Evolutionary conservation across 2,888 invertebrate species (phyloP).

Genomic region (Troides aeacus): DNA sequence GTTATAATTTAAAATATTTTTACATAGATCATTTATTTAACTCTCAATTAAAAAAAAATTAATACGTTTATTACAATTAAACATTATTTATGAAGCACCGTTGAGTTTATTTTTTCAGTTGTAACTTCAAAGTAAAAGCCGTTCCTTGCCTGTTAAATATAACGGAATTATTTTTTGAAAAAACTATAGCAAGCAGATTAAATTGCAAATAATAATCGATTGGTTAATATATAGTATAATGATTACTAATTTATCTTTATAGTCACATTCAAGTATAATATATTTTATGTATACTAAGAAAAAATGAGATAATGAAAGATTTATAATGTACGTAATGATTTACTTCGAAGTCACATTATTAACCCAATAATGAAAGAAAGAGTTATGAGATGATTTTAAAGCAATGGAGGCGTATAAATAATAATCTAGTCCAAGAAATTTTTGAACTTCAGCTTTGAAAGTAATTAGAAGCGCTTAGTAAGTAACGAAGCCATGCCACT

Average conservation of each 20-base stretch:
- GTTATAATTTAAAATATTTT: background rate
- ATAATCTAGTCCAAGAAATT: slow-evolving; percentile 53
- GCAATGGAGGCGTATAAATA: slow-evolving; percentile 20
- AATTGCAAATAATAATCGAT: background rate
- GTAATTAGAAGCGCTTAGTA: slow-evolving; percentile 18
- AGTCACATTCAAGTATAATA: background rate
- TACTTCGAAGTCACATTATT: background rate
- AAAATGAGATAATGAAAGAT: background rate
- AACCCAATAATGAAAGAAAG: background rate
- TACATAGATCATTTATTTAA: background rate
- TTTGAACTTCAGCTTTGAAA: slow-evolving; percentile 42
- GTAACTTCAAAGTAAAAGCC: slow-evolving; percentile 1
- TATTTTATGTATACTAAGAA: background rate
- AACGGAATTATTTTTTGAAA: background rate
- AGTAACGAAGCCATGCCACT: slow-evolving; percentile 43
- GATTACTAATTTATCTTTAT: background rate
- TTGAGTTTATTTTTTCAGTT: background rate
- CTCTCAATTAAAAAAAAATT: background rate
- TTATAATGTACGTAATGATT: background rate
- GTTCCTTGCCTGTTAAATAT: background rate
- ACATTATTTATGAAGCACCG: too few species aligned
- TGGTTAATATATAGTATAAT: background rate
- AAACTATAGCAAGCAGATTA: background rate
- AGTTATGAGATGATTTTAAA: slow-evolving; percentile 7
- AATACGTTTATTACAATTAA: too few species aligned